phyloP scores from a whole-genome alignment of 2,888 invertebrate species.

The Charanyca ferruginea region DNA sequence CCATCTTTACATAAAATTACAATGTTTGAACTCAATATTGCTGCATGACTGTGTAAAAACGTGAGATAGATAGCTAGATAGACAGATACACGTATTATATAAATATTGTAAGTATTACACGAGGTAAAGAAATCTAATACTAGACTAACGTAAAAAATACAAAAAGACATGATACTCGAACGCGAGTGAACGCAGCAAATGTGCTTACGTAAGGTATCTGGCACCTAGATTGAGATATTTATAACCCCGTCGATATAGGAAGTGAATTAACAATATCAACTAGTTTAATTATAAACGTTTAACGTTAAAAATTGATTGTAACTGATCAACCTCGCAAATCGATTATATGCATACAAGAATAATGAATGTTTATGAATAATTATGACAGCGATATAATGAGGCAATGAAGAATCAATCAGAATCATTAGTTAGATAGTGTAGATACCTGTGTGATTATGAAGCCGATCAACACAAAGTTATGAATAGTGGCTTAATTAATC shows the following conservation, averaged over 20 bases:
- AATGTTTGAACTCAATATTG: slow-evolving; percentile 55
- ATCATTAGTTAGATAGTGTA: slow-evolving; percentile 19
- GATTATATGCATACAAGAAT: slow-evolving; percentile 44
- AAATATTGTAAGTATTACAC: slow-evolving; percentile 51
- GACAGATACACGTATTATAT: slow-evolving; percentile 43
- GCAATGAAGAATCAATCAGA: slow-evolving; percentile 42
- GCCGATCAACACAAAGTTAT: slow-evolving; percentile 29
- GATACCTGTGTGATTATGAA: slow-evolving; percentile 15
- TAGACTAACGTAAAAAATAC: slow-evolving; percentile 47
- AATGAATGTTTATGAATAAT: slow-evolving; percentile 34
- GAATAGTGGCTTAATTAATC: not conserved
- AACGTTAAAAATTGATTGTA: slow-evolving; percentile 36
- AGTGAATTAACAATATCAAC: slow-evolving; percentile 54
- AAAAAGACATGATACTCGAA: slow-evolving; percentile 38
- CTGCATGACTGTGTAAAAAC: slow-evolving; percentile 28
- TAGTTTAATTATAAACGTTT: slow-evolving; percentile 56
- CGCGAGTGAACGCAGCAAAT: slow-evolving; percentile 34
- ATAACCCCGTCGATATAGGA: slow-evolving; percentile 58
- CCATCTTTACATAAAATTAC: slow-evolving; percentile 47
- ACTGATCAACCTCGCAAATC: slow-evolving; percentile 44
- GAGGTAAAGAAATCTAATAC: slow-evolving; percentile 47
- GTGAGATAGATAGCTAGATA: slow-evolving; percentile 25
- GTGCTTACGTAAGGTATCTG: slow-evolving; percentile 56
- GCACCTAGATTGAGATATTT: slow-evolving; percentile 41
- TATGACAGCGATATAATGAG: slow-evolving; percentile 42